Evolutionary conservation across 2,113 vertebrate species (phyloP), one percentile per base, ranked within the genome.

Genomic region (Brachypodius melanocephalos): DNA sequence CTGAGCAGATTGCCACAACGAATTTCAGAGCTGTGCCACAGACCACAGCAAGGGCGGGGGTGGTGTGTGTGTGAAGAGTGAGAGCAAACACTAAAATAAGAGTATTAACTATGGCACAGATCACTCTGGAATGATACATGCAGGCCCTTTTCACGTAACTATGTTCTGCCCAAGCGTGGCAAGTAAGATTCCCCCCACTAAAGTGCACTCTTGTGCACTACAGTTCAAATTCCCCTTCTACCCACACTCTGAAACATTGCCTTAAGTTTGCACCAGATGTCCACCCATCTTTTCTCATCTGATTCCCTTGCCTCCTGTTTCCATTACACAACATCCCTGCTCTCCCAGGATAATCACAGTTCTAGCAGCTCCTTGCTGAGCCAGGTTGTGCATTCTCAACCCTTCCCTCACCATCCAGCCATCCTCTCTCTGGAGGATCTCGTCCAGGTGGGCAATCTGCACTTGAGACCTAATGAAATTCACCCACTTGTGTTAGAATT

Each of bases 91-190:
- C 13, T 15, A 38, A 75, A 58, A 57, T 6, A 77, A 34, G 7
- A 21, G 5, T 12, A 26, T 45, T 45, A 66, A 45, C 36, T 29
- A 17, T 1, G 5, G 25, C 21, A 42, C 10, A 65, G 21, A 46
- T 36, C 17, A 22, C 31, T 17, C n/a, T 58, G 32, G n/a, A 87
- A 51, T 4, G 17, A 55, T 9, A 51, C 9, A n/a, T 7, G 11
- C 19, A 77, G 34, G 9, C 16, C 32, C 19, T 45, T 69, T 69
- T 26, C 59, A 55, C 2, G 1, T 20, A 28, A 36, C 7, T 38
- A 0, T 8, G 49, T 15, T 55, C 46, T 36, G 45, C 32, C 4
- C n/a, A 74, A 76, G 42, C 10, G 22, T 0, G 0, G 28, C 4
- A 10, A 49, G 19, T 5, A 24, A 57, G 28, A 40, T 49, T 40